phyloP scores from a whole-genome alignment of 2,797 vertebrate species.

The Naso thynnoides region DNA sequence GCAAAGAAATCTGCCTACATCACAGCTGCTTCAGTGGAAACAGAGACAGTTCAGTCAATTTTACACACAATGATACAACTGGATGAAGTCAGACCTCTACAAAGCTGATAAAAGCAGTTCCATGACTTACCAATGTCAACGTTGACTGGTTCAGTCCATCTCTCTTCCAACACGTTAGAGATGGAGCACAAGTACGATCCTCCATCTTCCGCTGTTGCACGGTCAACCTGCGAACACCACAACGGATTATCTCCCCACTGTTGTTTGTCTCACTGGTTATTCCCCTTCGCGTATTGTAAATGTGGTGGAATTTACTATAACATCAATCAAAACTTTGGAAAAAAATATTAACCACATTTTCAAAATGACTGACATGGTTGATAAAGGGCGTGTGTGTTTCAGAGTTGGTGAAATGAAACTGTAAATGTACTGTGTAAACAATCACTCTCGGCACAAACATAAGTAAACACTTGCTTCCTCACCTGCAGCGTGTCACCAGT shows the following conservation, averaged over 20 bases:
- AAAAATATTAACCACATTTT: constrained; percentile 47
- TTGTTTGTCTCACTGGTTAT: neutral
- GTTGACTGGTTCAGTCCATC: constrained; percentile 86
- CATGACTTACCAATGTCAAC: constrained; percentile 80
- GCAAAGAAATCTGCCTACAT: constrained; percentile 17
- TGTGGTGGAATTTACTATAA: neutral
- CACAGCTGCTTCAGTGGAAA: constrained; percentile 13
- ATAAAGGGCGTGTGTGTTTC: neutral
- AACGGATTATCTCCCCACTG: constrained; percentile 18
- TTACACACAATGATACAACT: constrained; percentile 2
- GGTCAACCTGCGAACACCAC: constrained; percentile 79
- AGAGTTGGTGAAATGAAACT: constrained; percentile 9
- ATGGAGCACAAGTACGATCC: constrained; percentile 89
- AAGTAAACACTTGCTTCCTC: constrained; percentile 45
- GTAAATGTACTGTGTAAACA: constrained; percentile 37
- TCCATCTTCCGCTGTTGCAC: constrained; percentile 63
- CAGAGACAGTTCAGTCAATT: constrained; percentile 1
- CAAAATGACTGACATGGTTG: neutral
- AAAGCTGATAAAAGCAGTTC: constrained; percentile 8
- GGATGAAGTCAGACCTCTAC: constrained; percentile 12
- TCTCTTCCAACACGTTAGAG: constrained; percentile 85
- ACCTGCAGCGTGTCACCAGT: constrained; percentile 83
- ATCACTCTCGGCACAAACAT: neutral
- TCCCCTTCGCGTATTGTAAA: too few relatives aligned
- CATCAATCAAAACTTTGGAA: constrained; percentile 26